phyloP scores from a whole-genome alignment of 2,888 invertebrate species.

The Nomada hirtipes region DNA sequence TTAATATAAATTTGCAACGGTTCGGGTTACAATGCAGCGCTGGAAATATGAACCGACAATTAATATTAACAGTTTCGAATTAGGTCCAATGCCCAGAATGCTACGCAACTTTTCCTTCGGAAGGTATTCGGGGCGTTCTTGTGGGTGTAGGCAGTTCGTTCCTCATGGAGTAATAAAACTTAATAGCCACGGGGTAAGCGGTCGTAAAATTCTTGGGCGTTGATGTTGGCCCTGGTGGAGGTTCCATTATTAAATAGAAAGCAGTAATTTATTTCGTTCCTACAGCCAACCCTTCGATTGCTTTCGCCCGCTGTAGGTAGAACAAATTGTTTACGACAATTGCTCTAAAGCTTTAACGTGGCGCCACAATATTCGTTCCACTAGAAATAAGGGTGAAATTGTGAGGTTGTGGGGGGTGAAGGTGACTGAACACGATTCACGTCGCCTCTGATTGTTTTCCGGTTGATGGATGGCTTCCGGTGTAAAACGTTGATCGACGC shows the following conservation, averaged over 20 bases:
- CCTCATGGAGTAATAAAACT: conserved; percentile 49
- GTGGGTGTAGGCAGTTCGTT: neutral
- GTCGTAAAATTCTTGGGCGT: conserved; percentile 55
- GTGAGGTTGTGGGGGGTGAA: neutral
- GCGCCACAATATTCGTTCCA: neutral
- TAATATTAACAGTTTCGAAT: too few relatives aligned
- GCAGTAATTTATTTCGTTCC: conserved; percentile 38
- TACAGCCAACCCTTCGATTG: conserved; percentile 18
- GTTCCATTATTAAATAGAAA: conserved; percentile 56
- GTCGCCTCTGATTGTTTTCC: conserved; percentile 51
- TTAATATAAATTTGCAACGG: too few relatives aligned
- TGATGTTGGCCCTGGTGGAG: conserved; percentile 26
- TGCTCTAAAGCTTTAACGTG: conserved; percentile 33
- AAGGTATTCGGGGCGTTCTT: neutral
- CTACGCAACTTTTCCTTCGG: neutral
- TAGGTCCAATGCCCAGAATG: too few relatives aligned
- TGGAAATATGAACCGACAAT: too few relatives aligned
- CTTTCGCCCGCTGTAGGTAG: neutral
- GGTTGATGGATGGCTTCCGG: conserved; percentile 45
- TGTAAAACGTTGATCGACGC: conserved; percentile 42
- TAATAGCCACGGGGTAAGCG: conserved; percentile 42
- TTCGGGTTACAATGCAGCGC: too few relatives aligned
- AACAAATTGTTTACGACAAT: conserved; percentile 45
- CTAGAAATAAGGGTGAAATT: neutral
- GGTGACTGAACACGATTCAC: conserved; percentile 42